Evolutionary conservation across 1,140 invertebrate genomes (phyloP).

Genomic region (Drosophila gunungcola): DNA sequence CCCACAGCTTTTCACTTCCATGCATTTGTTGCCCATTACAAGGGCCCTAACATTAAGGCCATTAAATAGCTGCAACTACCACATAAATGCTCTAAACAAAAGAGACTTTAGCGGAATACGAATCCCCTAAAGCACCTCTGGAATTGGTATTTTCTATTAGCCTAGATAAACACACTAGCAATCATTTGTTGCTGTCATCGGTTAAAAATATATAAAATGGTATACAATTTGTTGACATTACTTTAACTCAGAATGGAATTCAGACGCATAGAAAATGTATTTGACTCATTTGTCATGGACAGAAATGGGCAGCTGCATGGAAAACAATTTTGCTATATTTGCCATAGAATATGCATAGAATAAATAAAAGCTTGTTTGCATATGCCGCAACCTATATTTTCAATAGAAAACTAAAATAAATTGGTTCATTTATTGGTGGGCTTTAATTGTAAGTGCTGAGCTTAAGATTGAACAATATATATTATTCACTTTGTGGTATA

Average conservation of each 20-base stretch:
- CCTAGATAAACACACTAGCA: constrained; percentile 12
- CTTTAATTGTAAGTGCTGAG: background rate
- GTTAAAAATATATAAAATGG: constrained; percentile 17
- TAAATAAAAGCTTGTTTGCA: constrained; percentile 15
- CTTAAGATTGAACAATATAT: background rate
- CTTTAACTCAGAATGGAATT: constrained; percentile 47
- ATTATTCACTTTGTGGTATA: background rate
- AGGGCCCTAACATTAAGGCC: constrained; percentile 44
- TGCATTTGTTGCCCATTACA: constrained; percentile 47
- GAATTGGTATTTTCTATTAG: constrained; percentile 29
- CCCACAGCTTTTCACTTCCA: constrained; percentile 11
- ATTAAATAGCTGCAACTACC: constrained; percentile 41
- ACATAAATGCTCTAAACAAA: constrained; percentile 13
- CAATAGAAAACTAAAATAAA: background rate
- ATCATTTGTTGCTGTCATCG: constrained; percentile 29
- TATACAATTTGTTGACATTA: constrained; percentile 50
- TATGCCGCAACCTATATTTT: background rate
- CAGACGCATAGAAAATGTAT: constrained; percentile 47
- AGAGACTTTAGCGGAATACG: background rate
- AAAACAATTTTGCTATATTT: constrained; percentile 3
- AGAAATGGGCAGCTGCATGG: constrained; percentile 7
- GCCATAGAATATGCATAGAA: constrained; percentile 4
- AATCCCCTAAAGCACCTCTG: too few relatives aligned
- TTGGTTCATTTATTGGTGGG: background rate
- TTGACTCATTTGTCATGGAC: constrained; percentile 48